Evolutionary conservation across 2,888 invertebrate species (phyloP), one percentile per base, ranked within the genome.

Genomic region (Philaethria dido): DNA sequence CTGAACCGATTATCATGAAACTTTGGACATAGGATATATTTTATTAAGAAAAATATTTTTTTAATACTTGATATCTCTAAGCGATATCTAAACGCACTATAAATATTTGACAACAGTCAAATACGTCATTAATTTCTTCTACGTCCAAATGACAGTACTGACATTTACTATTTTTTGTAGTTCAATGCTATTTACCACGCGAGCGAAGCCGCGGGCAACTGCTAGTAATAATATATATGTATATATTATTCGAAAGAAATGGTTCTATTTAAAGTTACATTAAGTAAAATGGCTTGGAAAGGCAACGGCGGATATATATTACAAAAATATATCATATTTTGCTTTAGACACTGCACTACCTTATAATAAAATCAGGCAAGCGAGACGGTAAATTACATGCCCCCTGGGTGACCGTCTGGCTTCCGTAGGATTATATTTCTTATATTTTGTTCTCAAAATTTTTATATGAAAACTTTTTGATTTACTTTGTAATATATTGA

Each of bases 391-490:
- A 42, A 57, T 57, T 57, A 42, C 57, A 57, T 22, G 42, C 42
- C 57, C 57, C 57, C 57, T 57, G 57, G 57, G 57, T 57, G 57
- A 57, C 57, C 57, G 39, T 42, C 42, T 57, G 42, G 42, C 42
- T 57, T 42, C 55, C 57, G 22, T 25, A 42, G 42, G 42, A 42
- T 57, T 57, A 42, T 57, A 42, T 57, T 57, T 42, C 11, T 42
- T 57, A 25, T 25, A 57, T 42, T 57, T 39, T 57, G 14, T 20
- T 39, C 39, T 22, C 14, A 39, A 22, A 39, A 20, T 16, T 47
- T 57, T 57, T 22, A 42, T 42, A 9, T 11, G 22, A 42, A 39
- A 42, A n/a, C 42, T 42, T 57, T 57, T 57, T 25, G n/a, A 11
- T 16, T 57, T 42, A 42, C 42, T 57, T 22, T 20, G 11, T 42